phyloP scores from a whole-genome alignment of 2,797 vertebrate genomes.

The Neomorphus geoffroyi region DNA sequence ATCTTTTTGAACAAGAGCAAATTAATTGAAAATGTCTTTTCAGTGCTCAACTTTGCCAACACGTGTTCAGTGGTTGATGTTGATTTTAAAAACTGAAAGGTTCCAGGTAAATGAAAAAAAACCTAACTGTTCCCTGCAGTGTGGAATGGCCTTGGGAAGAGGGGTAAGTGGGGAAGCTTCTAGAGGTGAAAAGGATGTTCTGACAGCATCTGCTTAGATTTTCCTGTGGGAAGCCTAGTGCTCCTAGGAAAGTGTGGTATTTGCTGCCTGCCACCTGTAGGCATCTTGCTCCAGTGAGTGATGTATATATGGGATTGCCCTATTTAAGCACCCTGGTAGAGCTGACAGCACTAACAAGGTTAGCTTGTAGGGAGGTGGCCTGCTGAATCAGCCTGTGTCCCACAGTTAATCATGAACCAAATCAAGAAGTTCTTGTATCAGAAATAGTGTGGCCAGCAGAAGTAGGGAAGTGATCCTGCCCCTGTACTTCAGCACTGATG shows the following conservation, averaged over 20 bases:
- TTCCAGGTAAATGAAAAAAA: not conserved
- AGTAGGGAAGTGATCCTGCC: too few relatives aligned
- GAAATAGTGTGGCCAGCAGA: too few relatives aligned
- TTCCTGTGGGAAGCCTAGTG: not conserved
- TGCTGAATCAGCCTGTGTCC: not conserved
- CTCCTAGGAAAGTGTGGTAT: not conserved
- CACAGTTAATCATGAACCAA: not conserved
- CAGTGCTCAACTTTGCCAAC: not conserved
- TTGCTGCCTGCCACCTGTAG: slow-evolving; percentile 49
- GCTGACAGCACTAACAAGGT: not conserved
- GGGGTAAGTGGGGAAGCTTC: not conserved
- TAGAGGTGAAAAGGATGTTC: not conserved
- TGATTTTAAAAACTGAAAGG: not conserved
- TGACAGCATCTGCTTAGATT: not conserved
- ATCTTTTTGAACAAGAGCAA: not conserved
- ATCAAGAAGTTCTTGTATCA: not conserved
- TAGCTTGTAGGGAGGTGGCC: not conserved
- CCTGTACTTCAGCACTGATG: too few relatives aligned
- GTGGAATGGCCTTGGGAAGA: not conserved
- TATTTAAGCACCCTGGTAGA: not conserved
- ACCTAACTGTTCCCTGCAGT: not conserved
- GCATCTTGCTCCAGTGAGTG: not conserved
- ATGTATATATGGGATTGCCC: not conserved
- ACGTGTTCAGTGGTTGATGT: accelerated
- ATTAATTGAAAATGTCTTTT: not conserved